Evolutionary conservation across 2,113 vertebrate species (phyloP).

Genomic region (Ciconia stormi): DNA sequence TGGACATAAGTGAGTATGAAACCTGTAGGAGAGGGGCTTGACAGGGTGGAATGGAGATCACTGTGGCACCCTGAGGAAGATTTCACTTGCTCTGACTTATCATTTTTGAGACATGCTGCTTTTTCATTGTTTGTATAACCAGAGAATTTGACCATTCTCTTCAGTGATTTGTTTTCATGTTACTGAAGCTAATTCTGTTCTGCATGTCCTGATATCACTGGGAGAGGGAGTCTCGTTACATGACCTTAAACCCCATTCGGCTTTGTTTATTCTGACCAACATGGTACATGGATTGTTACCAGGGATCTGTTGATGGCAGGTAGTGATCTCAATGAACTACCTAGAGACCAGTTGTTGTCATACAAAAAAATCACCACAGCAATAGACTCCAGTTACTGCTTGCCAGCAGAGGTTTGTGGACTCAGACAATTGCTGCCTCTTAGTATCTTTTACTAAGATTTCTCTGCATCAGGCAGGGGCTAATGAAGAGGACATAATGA

Average conservation of each 20-base stretch:
- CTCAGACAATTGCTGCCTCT: background rate
- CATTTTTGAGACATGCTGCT: background rate
- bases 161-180: background rate
- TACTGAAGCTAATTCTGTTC: background rate
- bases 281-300: background rate
- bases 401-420: background rate
- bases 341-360: background rate
- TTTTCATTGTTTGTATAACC: background rate
- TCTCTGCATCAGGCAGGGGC: background rate
- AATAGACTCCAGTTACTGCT: background rate
- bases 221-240: background rate
- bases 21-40: background rate
- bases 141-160: background rate
- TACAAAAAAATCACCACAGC: background rate
- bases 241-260: background rate
- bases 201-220: background rate
- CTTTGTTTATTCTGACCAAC: background rate
- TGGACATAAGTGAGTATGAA: background rate
- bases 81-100: background rate
- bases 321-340: background rate
- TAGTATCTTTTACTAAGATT: background rate
- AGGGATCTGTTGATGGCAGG: background rate
- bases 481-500: background rate
- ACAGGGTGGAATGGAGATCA: background rate
- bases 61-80: background rate